phyloP scores from a whole-genome alignment of 2,113 vertebrate genomes.

The Paedocypris sp. region DNA sequence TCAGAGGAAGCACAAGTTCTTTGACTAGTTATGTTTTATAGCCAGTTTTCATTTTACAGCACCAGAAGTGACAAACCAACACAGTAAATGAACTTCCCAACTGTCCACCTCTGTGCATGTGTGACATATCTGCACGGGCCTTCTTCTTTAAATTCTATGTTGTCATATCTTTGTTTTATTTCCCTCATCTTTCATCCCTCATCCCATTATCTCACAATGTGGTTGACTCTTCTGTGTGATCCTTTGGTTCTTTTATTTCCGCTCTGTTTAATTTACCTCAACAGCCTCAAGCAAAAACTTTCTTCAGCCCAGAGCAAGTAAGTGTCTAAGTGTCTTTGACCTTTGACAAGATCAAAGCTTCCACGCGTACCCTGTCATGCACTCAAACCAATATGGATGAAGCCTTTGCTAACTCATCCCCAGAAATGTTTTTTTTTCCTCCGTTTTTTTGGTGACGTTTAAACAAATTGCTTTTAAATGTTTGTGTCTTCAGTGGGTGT shows the following conservation, averaged over 20 bases:
- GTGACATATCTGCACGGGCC: no score
- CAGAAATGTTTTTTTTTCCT: not conserved
- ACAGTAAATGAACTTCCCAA: no score
- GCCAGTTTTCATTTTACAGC: no score
- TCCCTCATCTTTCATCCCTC: not conserved
- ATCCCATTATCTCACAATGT: not conserved
- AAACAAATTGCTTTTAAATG: no score
- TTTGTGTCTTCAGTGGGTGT: no score
- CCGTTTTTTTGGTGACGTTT: not conserved
- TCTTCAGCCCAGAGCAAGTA: conserved; percentile 91
- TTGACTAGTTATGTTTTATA: no score
- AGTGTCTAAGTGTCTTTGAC: no score
- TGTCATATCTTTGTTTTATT: no score
- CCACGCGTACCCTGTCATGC: conserved; percentile 75
- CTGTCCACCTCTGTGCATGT: no score
- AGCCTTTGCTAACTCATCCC: not conserved
- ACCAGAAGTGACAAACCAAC: no score
- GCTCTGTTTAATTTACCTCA: conserved; percentile 85
- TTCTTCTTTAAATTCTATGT: no score
- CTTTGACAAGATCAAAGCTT: conserved; percentile 66
- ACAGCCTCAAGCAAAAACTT: conserved; percentile 99
- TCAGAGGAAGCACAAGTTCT: no score
- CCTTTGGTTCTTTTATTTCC: conserved; percentile 72
- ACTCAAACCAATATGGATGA: conserved; percentile 25
- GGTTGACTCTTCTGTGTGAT: conserved; percentile 36